Percentiles rank a stretch among this genome's conserved stretches.
phyloP scores from a whole-genome alignment of 1,140 invertebrate species.

The Zaprionus ornatus region DNA sequence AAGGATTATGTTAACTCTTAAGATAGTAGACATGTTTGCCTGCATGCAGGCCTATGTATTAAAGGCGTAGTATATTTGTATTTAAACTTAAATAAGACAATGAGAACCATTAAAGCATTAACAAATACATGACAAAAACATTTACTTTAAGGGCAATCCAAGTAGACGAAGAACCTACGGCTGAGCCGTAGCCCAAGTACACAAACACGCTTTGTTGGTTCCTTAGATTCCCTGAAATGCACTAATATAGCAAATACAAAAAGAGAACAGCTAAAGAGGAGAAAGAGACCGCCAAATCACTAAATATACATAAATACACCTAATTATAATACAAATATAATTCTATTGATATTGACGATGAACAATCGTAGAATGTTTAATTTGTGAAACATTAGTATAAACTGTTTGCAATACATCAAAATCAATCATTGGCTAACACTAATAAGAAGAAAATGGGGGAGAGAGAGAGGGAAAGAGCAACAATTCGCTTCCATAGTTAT shows the following conservation, averaged over 20 bases:
- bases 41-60: constrained; percentile 11
- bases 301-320: constrained; percentile 37
- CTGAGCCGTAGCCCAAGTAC: constrained; percentile 19
- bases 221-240: constrained; percentile 6
- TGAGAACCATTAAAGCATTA: constrained; percentile 43
- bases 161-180: constrained; percentile 16
- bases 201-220: constrained; percentile 22
- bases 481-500: constrained; percentile 69
- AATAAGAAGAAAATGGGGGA: constrained; percentile 18
- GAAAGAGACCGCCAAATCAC: constrained; percentile 54
- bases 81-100: constrained; percentile 44
- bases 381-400: constrained; percentile 25
- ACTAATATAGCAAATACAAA: constrained; percentile 3
- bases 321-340: constrained; percentile 1
- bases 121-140: constrained; percentile 11
- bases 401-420: constrained; percentile 27
- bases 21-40: constrained; percentile 11
- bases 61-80: constrained; percentile 32
- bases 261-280: not conserved
- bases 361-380: constrained; percentile 58
- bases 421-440: constrained; percentile 21
- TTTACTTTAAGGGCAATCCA: constrained; percentile 25
- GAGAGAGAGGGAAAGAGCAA: constrained; percentile 9
- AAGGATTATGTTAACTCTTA: constrained; percentile 31
- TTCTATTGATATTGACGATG: constrained; percentile 48